Percentiles rank a stretch among this genome's conserved stretches.
These are phyloP conservation scores for Teinopalpus imperialis DNA, from an alignment of 2,888 invertebrate genomes.

Conservation along the genomic window DNA sequence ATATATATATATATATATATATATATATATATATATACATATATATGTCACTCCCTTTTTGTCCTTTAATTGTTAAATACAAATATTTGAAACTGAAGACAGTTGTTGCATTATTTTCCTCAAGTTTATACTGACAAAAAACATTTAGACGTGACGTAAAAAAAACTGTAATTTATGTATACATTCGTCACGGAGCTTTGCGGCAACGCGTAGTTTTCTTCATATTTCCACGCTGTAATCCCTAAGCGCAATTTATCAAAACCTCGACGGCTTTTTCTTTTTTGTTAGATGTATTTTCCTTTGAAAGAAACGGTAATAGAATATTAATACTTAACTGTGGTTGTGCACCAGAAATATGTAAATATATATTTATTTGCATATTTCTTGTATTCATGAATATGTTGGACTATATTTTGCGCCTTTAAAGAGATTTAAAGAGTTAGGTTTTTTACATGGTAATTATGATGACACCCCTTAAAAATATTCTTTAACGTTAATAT, in stretches of 20 bases:
- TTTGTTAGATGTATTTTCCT: constrained; percentile 18
- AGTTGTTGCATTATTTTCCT: constrained; percentile 1
- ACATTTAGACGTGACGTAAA: background rate
- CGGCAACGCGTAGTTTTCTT: constrained; percentile 62
- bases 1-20: too few relatives aligned
- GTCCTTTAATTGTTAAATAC: too few relatives aligned
- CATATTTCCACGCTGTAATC: constrained; percentile 63
- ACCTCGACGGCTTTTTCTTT: constrained; percentile 25
- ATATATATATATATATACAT: too few relatives aligned
- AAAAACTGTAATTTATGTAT: constrained; percentile 23
- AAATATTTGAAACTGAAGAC: background rate
- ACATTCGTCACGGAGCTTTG: constrained; percentile 64
- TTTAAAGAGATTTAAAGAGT: too few relatives aligned
- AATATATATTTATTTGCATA: constrained; percentile 5
- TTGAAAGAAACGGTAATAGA: constrained; percentile 19
- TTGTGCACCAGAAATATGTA: background rate
- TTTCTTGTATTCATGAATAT: background rate
- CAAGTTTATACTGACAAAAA: background rate
- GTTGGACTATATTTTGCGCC: too few relatives aligned
- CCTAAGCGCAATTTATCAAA: constrained; percentile 64
- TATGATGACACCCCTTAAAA: too few relatives aligned
- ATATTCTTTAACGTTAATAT: too few relatives aligned
- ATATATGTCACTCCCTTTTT: too few relatives aligned
- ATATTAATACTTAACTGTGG: constrained; percentile 19
- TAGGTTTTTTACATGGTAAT: too few relatives aligned